Conservation (phyloP, 2,797 vertebrate genomes). For the Lacerta agilis region DNA sequence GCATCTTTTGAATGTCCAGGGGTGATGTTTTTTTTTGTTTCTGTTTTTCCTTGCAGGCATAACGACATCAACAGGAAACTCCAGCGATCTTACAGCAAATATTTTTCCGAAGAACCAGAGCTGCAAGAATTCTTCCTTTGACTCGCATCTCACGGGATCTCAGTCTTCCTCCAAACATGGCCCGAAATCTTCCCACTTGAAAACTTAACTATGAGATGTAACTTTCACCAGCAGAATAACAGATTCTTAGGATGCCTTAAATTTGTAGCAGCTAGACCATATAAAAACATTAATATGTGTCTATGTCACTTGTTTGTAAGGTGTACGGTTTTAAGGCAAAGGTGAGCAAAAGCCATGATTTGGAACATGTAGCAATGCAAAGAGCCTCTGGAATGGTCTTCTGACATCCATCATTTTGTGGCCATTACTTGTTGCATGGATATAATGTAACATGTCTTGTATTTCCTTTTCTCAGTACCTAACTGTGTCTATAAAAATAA, state of each 20-base stretch:
- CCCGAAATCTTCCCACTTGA: slow-evolving; percentile 54
- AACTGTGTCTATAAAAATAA: slow-evolving; percentile 42
- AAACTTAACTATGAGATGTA: slow-evolving; percentile 65
- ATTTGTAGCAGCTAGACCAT: slow-evolving; percentile 72
- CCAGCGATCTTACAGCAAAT: slow-evolving; percentile 64
- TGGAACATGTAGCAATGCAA: slow-evolving; percentile 55
- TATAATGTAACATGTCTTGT: slow-evolving; percentile 67
- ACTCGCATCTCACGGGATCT: slow-evolving; percentile 13
- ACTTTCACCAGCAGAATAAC: slow-evolving; percentile 76
- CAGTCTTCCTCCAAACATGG: slow-evolving; percentile 66
- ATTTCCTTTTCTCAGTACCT: slow-evolving; percentile 56
- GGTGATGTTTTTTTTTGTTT: slow-evolving; percentile 33
- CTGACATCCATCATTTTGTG: slow-evolving; percentile 60
- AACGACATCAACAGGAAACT: slow-evolving; percentile 70
- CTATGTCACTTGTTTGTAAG: slow-evolving; percentile 74
- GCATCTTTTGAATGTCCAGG: not conserved
- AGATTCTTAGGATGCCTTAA: slow-evolving; percentile 79
- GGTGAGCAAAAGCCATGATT: slow-evolving; percentile 63
- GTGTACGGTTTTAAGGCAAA: slow-evolving; percentile 73
- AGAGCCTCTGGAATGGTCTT: slow-evolving; percentile 54
- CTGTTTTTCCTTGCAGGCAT: slow-evolving; percentile 69
- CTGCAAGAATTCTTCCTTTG: slow-evolving; percentile 79
- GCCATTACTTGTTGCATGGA: slow-evolving; percentile 73
- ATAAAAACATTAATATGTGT: slow-evolving; percentile 70
- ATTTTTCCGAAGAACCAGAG: slow-evolving; percentile 75